Percentiles rank a stretch among this genome's conserved stretches.
phyloP scores from a whole-genome alignment of 2,888 invertebrate genomes.

The Hymenopus coronatus region DNA sequence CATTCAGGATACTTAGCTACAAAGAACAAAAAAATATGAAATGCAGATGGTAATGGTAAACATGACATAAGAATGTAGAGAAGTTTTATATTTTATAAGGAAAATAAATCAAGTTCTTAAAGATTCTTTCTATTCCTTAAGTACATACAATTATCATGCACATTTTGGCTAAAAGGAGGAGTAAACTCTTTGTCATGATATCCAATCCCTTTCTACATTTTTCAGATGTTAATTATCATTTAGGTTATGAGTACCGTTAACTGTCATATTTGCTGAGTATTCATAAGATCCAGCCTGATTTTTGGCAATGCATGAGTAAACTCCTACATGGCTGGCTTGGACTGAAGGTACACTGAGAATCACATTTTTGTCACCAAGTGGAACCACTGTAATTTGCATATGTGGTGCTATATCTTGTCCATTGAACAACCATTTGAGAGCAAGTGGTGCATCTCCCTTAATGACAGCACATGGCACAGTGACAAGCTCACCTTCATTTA shows the following conservation, averaged over 20 bases:
- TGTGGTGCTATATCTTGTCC: constrained; percentile 51
- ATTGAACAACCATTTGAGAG: constrained; percentile 72
- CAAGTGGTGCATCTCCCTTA: constrained; percentile 70
- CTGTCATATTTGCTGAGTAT: constrained; percentile 25
- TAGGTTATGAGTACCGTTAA: constrained; percentile 23
- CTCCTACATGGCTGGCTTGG: constrained; percentile 67
- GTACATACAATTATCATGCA: too few species aligned
- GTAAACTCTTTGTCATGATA: background rate
- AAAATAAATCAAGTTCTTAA: too few species aligned
- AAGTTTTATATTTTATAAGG: too few species aligned
- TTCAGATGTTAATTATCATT: background rate
- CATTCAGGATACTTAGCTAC: background rate
- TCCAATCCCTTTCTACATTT: background rate
- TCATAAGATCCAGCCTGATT: constrained; percentile 61
- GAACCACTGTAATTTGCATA: constrained; percentile 39
- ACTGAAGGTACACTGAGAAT: constrained; percentile 69
- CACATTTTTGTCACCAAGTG: constrained; percentile 53
- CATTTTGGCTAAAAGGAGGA: too few species aligned
- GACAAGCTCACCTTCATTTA: constrained; percentile 63
- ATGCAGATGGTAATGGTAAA: background rate
- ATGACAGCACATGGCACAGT: constrained; percentile 57
- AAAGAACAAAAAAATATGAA: background rate
- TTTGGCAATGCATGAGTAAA: constrained; percentile 70
- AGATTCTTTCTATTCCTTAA: too few species aligned
- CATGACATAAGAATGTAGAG: background rate